These are phyloP conservation scores for Eulithis prunata DNA, from an alignment of 2,888 invertebrate genomes.

Conservation along the genomic window DNA sequence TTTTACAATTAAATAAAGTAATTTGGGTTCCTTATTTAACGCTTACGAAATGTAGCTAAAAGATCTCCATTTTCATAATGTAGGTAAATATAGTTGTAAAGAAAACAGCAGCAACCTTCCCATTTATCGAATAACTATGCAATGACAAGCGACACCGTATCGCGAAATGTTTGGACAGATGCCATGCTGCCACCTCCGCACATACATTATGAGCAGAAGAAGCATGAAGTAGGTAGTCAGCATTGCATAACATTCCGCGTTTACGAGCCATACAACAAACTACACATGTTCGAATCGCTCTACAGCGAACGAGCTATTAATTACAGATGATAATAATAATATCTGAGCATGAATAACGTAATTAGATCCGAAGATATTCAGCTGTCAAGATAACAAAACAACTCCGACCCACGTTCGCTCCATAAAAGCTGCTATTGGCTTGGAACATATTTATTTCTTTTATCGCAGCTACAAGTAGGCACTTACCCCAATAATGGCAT, in stretches of 20 bases:
- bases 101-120: constrained; percentile 38
- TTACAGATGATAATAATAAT: constrained; percentile 45
- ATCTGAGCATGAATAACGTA: constrained; percentile 35
- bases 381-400: constrained; percentile 41
- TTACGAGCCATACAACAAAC: constrained; percentile 63
- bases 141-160: constrained; percentile 49
- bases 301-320: constrained; percentile 63
- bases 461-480: constrained; percentile 39
- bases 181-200: constrained; percentile 49
- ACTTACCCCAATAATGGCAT: constrained; percentile 97
- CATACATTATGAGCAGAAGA: constrained; percentile 19
- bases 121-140: constrained; percentile 54
- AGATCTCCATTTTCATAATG: neutral
- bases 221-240: constrained; percentile 26
- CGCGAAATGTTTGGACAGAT: constrained; percentile 65
- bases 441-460: constrained; percentile 44
- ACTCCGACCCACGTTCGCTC: constrained; percentile 39
- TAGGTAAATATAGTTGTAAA: neutral
- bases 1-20: constrained; percentile 10
- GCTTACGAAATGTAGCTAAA: neutral
- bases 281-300: constrained; percentile 65
- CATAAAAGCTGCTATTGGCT: constrained; percentile 42
- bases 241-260: constrained; percentile 55
- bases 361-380: constrained; percentile 39
- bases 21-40: neutral